Evolutionary conservation across 2,113 vertebrate genomes (phyloP), one percentile per base, ranked within the genome.

Genomic region (Emydocephalus ijimae): DNA sequence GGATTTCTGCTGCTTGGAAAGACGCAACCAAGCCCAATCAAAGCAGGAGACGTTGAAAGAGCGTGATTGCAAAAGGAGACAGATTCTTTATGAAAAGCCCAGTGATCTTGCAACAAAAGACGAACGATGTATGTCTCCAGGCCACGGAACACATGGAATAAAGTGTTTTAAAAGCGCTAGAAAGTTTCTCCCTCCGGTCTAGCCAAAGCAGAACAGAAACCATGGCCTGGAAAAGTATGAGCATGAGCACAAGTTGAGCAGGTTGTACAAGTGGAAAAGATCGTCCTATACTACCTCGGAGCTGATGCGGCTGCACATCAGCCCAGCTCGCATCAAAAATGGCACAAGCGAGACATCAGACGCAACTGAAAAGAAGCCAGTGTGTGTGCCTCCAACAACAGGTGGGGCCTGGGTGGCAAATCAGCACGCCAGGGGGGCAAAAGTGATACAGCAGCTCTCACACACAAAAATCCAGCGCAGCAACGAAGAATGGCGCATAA

Each of bases 131-230:
- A 9, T 64, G 56, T 89, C 91, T 89, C 61, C 61, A 45, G 91
- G 91, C 91, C 69, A 88, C 43, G 14, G 86, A 74, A 55, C 91
- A 18, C 10, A 23, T 55, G 10, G 87, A 88, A 54, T 54, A 69
- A 74, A 88, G 34, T 69, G 74, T 88, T 92, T 88, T 55, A 52
- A 88, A 88, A 50, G n/a, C 48, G 43, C 59, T 88, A 34, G 91
- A 88, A 88, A 88, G 59, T 55, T 69, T 74, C 48, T 88, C 86
- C 91, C 87, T 89, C 39, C 7, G 39, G 64, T 89, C 61, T 89
- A 89, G 52, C 87, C 91, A n/a, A 89, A 88, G 48, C 23, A 29
- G 91, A 18, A 45, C 54, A 23, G 59, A 88, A 88, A 88, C 24
- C 10, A 39, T 61, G n/a, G 59, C 85, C 59, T 69, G n/a, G 48